Conservation (phyloP, 1,140 invertebrate genomes). For the Sycophaga agraensis region DNA sequence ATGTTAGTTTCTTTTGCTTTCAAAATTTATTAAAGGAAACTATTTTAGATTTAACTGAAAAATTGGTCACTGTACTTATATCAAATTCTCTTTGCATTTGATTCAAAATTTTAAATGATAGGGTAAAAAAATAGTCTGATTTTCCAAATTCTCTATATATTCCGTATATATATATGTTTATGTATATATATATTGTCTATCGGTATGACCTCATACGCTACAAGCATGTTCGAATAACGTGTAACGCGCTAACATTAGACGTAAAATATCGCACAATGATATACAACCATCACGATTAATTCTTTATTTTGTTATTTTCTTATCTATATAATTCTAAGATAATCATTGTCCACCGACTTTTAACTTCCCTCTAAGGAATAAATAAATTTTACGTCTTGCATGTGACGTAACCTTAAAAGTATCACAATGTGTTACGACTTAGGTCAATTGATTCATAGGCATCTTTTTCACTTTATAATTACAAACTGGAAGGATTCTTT, state of each 20-base stretch:
- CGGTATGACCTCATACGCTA: conserved; percentile 16
- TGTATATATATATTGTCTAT: not conserved
- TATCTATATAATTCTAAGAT: not conserved
- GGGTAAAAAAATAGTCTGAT: not conserved
- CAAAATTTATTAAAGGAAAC: too few species aligned
- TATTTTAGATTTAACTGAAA: too few species aligned
- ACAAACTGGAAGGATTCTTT: conserved; percentile 6
- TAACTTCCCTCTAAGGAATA: not conserved
- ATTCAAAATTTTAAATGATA: too few species aligned
- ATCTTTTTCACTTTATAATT: not conserved
- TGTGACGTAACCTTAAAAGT: conserved; percentile 22
- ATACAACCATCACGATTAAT: too few species aligned
- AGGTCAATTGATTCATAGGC: conserved; percentile 6
- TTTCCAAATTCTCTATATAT: conserved; percentile 7
- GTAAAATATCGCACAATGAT: too few species aligned
- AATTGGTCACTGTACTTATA: too few species aligned
- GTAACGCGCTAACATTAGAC: not conserved
- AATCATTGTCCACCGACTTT: conserved; percentile 10
- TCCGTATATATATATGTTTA: conserved; percentile 15
- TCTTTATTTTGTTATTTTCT: too few species aligned
- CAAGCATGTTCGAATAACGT: conserved; percentile 8
- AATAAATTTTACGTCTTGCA: conserved; percentile 8
- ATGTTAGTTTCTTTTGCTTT: too few species aligned
- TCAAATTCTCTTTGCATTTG: too few species aligned
- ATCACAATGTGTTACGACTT: conserved; percentile 26